Base-by-base conservation (phyloP, 2,797 vertebrate genomes). In the Dicrostonyx torquatus region DNA sequence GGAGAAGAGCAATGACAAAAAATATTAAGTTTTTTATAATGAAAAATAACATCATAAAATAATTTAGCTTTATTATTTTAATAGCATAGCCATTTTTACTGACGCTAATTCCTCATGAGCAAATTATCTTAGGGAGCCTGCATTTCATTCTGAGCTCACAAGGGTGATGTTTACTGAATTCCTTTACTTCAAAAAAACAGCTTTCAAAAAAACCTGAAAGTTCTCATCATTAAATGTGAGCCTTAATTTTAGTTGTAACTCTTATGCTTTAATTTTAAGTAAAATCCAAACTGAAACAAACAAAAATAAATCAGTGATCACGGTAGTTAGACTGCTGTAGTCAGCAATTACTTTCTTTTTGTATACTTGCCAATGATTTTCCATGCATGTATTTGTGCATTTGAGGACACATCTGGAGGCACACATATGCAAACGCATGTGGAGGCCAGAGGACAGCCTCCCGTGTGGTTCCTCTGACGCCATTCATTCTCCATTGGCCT, bases 321-420 rank as follows among this genome's bases (percentile, higher is more conserved):
- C 83, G 86, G 64, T 82, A 90, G 97, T 83, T 70, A 26, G 24
- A 97, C 82, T 79, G 96, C 90, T 90, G 93, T 70, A 95, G 53
- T 78, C 26, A 87, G 14, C 60, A 11, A 3, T 68, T 37, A 2
- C 13, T 22, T 87, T 53, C 48, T 55, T 53, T 43, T 31, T 29
- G 22, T 26, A 2, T 55, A 31, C 29, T 24, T 70, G 48, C 24
- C 68, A 43, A 5, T 43, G 43, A 31, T 60, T 34, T 73, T n/a
- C 53, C 29, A 40, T 55, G 66, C 1, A 22, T 24, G 6, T 26
- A 22, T 40, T 24, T 72, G 68, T 87, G 50, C 73, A 37, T 40
- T 31, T 87, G 37, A 24, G 11, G 2, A 13, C 18, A 29, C n/a
- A 58, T 75, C 13, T 75, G 53, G 3, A 87, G 72, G n/a, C 66